A percentile compares a stretch with the other conserved stretches of the same genome.
Conservation (phyloP, 2,888 invertebrate species). For the Danaus chrysippus region DNA sequence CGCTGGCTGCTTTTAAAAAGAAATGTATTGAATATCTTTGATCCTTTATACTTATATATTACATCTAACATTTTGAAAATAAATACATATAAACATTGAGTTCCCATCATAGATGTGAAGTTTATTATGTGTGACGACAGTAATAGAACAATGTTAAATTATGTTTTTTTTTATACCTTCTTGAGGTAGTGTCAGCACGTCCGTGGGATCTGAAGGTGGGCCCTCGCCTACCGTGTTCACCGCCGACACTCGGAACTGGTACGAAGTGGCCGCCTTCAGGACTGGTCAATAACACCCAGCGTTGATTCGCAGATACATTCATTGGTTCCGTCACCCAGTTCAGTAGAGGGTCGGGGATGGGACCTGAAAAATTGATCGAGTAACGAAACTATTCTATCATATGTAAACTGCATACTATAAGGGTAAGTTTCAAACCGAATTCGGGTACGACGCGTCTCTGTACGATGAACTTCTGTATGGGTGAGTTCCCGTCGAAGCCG, state of each 20-base stretch:
- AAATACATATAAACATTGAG: neutral
- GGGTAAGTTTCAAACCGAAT: slow-evolving; percentile 78
- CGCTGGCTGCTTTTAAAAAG: slow-evolving; percentile 75
- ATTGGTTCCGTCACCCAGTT: slow-evolving; percentile 94
- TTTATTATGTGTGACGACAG: too few species aligned
- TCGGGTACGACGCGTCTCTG: slow-evolving; percentile 94
- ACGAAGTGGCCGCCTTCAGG: slow-evolving; percentile 95
- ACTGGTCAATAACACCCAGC: slow-evolving; percentile 89
- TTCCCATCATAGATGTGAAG: too few species aligned
- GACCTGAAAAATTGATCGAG: slow-evolving; percentile 74
- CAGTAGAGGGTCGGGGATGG: slow-evolving; percentile 89
- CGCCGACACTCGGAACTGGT: slow-evolving; percentile 98
- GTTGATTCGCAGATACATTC: slow-evolving; percentile 89
- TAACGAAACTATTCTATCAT: neutral
- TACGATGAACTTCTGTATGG: slow-evolving; percentile 93
- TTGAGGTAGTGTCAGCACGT: slow-evolving; percentile 94
- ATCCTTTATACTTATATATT: neutral
- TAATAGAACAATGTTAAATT: neutral
- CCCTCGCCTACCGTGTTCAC: slow-evolving; percentile 98
- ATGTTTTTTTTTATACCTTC: slow-evolving; percentile 83
- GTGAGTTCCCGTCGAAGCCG: slow-evolving; percentile 98
- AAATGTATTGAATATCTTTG: slow-evolving; percentile 46
- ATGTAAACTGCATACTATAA: neutral
- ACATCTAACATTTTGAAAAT: neutral
- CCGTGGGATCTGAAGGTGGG: slow-evolving; percentile 92